Evolutionary conservation across 2,888 invertebrate genomes (phyloP).

Genomic region (Adelognathus sp.): DNA sequence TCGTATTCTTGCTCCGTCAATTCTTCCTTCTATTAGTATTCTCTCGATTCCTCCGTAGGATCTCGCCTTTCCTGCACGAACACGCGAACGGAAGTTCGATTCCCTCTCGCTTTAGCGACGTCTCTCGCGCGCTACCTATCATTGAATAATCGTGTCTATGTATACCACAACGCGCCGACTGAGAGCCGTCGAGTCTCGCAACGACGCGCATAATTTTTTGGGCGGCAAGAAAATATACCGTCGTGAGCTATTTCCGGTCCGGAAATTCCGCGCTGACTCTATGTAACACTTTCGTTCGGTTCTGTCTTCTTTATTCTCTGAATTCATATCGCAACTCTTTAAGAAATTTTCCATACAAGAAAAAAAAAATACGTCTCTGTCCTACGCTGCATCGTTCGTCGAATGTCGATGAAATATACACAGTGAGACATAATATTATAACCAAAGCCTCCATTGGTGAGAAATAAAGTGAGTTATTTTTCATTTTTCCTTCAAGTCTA

Average conservation of each 20-base stretch:
- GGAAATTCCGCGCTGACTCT: constrained; percentile 61
- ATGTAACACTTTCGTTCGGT: constrained; percentile 1
- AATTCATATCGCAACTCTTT: not conserved
- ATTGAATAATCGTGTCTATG: constrained; percentile 17
- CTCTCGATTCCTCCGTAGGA: constrained; percentile 26
- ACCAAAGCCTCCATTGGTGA: too few relatives aligned
- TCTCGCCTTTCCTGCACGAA: constrained; percentile 44
- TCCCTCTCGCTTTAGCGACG: constrained; percentile 5
- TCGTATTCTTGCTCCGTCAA: constrained; percentile 27
- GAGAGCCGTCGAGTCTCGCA: not conserved
- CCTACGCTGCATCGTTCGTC: too few relatives aligned
- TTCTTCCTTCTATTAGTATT: constrained; percentile 39
- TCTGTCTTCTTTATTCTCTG: not conserved
- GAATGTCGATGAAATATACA: too few relatives aligned
- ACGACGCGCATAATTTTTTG: not conserved
- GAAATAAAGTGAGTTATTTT: too few relatives aligned
- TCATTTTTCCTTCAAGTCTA: too few relatives aligned
- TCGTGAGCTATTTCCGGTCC: constrained; percentile 62
- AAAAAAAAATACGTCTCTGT: constrained; percentile 17
- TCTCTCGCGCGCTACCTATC: constrained; percentile 16
- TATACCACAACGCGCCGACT: not conserved
- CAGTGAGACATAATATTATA: too few relatives aligned
- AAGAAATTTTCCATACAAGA: not conserved
- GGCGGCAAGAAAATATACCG: not conserved
- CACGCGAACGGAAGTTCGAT: constrained; percentile 40